phyloP scores from a whole-genome alignment of 2,888 invertebrate species.

The Drosophila tanythrix region DNA sequence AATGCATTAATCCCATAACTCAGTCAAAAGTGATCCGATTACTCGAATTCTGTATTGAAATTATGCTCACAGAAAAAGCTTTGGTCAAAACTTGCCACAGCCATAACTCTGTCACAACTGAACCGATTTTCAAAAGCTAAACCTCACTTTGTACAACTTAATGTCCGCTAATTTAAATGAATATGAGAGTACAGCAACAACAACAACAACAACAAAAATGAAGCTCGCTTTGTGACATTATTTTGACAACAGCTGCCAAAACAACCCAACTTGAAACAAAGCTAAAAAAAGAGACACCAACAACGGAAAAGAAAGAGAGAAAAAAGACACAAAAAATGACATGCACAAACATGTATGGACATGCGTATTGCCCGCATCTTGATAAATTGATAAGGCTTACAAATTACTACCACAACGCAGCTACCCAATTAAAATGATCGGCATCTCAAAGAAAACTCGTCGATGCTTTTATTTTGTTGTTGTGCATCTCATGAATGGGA shows the following conservation, averaged over 20 bases:
- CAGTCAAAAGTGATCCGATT: neutral
- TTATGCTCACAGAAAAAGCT: neutral
- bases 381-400: slow-evolving; percentile 75
- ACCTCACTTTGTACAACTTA: neutral
- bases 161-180: neutral
- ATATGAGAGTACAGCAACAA: neutral
- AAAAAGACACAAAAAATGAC: slow-evolving; percentile 47
- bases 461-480: neutral
- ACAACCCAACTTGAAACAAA: slow-evolving; percentile 31
- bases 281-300: slow-evolving; percentile 8
- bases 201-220: neutral
- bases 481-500: slow-evolving; percentile 69
- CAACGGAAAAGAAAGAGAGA: slow-evolving; percentile 3
- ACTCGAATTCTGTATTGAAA: neutral
- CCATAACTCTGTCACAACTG: neutral
- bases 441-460: slow-evolving; percentile 58
- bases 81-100: neutral
- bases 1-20: neutral
- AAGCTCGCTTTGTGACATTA: slow-evolving; percentile 31
- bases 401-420: slow-evolving; percentile 54
- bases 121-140: neutral
- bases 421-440: slow-evolving; percentile 67
- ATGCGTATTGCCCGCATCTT: slow-evolving; percentile 56
- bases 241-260: slow-evolving; percentile 74
- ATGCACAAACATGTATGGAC: slow-evolving; percentile 69